phyloP scores from a whole-genome alignment of 1,140 invertebrate genomes.

The Andricus grossulariae region DNA sequence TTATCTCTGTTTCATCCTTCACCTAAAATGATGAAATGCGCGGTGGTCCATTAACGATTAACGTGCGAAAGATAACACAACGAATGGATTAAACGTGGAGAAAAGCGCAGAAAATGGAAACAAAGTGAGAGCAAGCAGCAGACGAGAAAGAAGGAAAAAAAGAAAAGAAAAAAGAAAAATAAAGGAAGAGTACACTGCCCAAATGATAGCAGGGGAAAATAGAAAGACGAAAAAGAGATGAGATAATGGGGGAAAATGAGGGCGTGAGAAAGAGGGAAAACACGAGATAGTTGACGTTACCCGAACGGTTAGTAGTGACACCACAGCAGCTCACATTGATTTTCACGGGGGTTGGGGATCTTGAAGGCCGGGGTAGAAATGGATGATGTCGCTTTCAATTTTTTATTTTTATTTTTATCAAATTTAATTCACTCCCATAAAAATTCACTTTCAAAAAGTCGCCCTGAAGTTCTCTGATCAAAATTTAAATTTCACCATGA shows the following conservation, averaged over 20 bases:
- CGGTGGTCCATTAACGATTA: constrained; percentile 37
- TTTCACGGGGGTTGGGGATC: constrained; percentile 57
- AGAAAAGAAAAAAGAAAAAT: constrained; percentile 33
- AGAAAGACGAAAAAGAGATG: background rate
- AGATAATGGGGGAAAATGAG: background rate
- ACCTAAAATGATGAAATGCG: constrained; percentile 23
- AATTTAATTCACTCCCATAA: constrained; percentile 7
- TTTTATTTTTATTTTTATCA: constrained; percentile 43
- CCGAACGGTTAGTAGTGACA: constrained; percentile 59
- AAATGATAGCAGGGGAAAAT: background rate
- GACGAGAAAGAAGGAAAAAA: constrained; percentile 13
- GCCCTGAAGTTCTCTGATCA: too few species aligned
- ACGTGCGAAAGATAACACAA: constrained; percentile 35
- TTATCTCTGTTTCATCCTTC: background rate
- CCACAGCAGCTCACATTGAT: constrained; percentile 59
- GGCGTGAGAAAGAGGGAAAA: constrained; percentile 16
- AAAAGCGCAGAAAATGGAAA: background rate
- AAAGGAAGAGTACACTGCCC: background rate
- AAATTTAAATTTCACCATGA: too few species aligned
- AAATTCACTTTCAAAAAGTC: constrained; percentile 5
- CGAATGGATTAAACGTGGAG: constrained; percentile 32
- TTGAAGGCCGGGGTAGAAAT: constrained; percentile 53
- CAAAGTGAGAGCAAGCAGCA: constrained; percentile 7
- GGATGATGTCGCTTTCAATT: constrained; percentile 51
- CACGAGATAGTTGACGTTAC: constrained; percentile 48